Conservation (phyloP, 2,888 invertebrate genomes). For the Lamellibrachia columna region DNA sequence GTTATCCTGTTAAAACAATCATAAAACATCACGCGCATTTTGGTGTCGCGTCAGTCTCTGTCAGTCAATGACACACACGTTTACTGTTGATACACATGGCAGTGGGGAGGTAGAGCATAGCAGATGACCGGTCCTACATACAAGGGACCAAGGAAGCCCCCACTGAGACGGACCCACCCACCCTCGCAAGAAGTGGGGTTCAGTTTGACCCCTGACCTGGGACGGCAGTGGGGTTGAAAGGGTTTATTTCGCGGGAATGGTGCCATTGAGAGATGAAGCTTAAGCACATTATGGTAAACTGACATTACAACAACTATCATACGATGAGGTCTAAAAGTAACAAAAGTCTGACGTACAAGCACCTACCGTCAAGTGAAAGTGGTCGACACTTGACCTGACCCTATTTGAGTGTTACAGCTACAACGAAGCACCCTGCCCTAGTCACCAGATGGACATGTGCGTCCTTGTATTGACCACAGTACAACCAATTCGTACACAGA, state of each 20-base stretch:
- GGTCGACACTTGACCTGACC: background rate
- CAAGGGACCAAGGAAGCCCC: background rate
- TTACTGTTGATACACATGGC: background rate
- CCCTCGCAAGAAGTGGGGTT: background rate
- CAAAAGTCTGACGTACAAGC: background rate
- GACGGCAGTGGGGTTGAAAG: background rate
- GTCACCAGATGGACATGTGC: background rate
- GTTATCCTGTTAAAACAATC: slow-evolving; percentile 16
- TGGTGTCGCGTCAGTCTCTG: background rate
- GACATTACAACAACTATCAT: background rate
- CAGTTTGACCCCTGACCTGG: background rate
- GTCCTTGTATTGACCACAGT: background rate
- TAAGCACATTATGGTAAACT: slow-evolving; percentile 2
- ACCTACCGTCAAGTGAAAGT: background rate
- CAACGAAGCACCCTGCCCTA: slow-evolving; percentile 11
- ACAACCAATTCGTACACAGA: background rate
- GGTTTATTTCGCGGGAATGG: background rate
- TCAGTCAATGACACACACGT: background rate
- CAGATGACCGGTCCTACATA: background rate
- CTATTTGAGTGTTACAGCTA: background rate
- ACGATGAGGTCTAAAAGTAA: slow-evolving; percentile 12
- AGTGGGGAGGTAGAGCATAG: slow-evolving; percentile 1
- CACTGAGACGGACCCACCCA: background rate
- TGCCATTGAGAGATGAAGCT: background rate
- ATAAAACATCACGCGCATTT: background rate